Percentiles rank a stretch among this genome's conserved stretches.
Conservation (phyloP, 2,888 invertebrate species). For the Altica lythri region DNA sequence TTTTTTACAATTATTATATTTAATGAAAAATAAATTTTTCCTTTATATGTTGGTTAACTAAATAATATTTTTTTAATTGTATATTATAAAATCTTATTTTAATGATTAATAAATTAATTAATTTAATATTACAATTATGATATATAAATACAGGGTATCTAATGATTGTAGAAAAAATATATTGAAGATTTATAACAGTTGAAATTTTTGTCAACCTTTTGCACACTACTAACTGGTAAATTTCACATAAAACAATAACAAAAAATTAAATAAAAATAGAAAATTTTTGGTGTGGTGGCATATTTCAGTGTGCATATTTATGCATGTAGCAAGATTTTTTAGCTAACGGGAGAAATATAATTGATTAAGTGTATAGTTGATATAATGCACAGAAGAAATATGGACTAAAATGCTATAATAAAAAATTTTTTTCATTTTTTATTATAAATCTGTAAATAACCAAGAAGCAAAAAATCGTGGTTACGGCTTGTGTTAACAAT, state of each 20-base stretch:
- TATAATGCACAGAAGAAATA: slow-evolving; percentile 35
- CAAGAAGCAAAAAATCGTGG: slow-evolving; percentile 47
- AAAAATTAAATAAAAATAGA: slow-evolving; percentile 12
- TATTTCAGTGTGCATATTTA: slow-evolving; percentile 27
- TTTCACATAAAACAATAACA: too few species aligned
- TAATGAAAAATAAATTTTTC: too few species aligned
- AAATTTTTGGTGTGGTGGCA: slow-evolving; percentile 32
- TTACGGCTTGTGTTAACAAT: slow-evolving; percentile 46
- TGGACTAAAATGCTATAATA: slow-evolving; percentile 51
- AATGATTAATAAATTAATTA: too few species aligned
- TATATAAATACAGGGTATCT: too few species aligned
- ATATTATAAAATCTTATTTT: too few species aligned
- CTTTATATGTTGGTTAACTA: too few species aligned
- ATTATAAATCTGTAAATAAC: slow-evolving; percentile 53
- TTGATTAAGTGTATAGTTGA: slow-evolving; percentile 16
- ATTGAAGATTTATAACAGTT: slow-evolving; percentile 10
- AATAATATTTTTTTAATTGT: too few species aligned
- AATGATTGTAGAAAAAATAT: not conserved
- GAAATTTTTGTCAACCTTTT: slow-evolving; percentile 6
- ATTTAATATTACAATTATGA: too few species aligned
- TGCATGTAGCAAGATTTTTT: slow-evolving; percentile 20
- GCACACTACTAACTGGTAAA: too few species aligned
- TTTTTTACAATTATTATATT: too few species aligned
- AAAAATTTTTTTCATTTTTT: too few species aligned
- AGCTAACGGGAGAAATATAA: slow-evolving; percentile 13